These are phyloP conservation scores for Mus caroli DNA, from an alignment of 2,797 vertebrate species.

Conservation along the genomic window DNA sequence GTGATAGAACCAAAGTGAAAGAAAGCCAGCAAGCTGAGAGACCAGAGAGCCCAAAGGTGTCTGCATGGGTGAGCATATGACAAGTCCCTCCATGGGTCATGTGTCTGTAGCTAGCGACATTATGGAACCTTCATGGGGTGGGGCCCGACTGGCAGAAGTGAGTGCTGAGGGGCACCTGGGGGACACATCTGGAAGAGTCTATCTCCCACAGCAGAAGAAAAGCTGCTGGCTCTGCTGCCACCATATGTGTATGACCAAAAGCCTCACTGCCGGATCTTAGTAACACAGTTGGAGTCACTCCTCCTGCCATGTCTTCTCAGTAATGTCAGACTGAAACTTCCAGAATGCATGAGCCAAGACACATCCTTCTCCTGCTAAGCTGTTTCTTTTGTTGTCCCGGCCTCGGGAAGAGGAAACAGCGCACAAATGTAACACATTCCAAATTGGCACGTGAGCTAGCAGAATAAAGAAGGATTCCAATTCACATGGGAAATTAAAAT, in stretches of 20 bases:
- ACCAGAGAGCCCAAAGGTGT: background rate
- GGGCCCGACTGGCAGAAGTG: background rate
- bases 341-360: background rate
- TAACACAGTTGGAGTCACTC: background rate
- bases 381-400: background rate
- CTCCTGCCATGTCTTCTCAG: background rate
- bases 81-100: background rate
- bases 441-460: background rate
- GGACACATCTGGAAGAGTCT: background rate
- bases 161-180: background rate
- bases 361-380: background rate
- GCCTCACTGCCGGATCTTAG: background rate
- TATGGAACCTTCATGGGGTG: background rate
- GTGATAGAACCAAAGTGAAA: slow-evolving; percentile 27
- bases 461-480: background rate
- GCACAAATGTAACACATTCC: background rate
- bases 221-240: background rate
- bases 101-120: background rate
- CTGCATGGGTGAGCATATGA: background rate
- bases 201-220: background rate
- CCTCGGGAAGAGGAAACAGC: background rate
- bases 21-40: background rate
- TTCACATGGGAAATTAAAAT: background rate
- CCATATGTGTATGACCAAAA: background rate
- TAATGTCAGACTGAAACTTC: background rate